phyloP scores from a whole-genome alignment of 2,797 vertebrate species.

The Sebastes reedi region DNA sequence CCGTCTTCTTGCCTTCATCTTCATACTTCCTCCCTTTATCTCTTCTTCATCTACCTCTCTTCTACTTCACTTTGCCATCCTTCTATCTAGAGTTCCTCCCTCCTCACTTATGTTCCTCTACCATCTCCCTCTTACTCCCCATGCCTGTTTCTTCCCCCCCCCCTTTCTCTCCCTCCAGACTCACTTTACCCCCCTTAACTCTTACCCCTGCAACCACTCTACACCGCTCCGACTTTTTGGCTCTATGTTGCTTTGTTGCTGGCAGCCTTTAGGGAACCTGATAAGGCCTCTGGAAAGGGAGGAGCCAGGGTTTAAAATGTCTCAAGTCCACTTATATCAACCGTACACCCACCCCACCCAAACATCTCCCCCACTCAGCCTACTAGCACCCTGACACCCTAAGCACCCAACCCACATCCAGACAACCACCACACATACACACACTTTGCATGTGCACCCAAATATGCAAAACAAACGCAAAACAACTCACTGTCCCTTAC shows the following conservation, averaged over 20 bases:
- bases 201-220: constrained; percentile 31
- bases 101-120: not conserved
- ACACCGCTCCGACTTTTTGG: constrained; percentile 47
- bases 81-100: not conserved
- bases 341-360: constrained; percentile 18
- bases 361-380: constrained; percentile 22
- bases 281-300: constrained; percentile 66
- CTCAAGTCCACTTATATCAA: constrained; percentile 53
- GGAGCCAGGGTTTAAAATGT: constrained; percentile 65
- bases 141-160: not conserved
- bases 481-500: not conserved
- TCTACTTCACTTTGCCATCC: not conserved
- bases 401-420: not conserved
- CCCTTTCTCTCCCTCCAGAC: constrained; percentile 3
- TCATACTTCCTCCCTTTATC: not conserved
- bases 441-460: not conserved
- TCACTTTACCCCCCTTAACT: constrained; percentile 7
- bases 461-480: not conserved
- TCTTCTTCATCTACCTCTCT: not conserved
- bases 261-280: constrained; percentile 72
- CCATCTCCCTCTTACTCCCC: not conserved
- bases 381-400: constrained; percentile 18
- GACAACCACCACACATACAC: not conserved
- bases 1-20: not conserved
- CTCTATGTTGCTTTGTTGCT: constrained; percentile 62